phyloP scores from a whole-genome alignment of 1,140 invertebrate genomes.

The Prorops nasuta region DNA sequence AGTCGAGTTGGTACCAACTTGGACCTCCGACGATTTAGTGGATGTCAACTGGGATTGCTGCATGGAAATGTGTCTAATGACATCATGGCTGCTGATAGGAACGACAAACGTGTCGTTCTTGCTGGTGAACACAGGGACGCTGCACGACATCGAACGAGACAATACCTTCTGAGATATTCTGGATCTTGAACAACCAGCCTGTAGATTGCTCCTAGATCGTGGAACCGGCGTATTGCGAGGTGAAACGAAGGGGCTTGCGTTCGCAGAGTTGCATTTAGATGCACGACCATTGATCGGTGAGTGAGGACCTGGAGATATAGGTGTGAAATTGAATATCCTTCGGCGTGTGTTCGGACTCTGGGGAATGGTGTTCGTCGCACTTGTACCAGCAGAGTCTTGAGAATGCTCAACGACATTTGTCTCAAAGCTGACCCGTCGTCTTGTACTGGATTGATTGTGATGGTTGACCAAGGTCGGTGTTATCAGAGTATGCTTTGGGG shows the following conservation, averaged over 20 bases:
- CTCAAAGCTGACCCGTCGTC: conserved; percentile 65
- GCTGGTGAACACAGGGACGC: conserved; percentile 39
- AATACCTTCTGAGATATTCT: conserved; percentile 37
- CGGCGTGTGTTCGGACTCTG: conserved; percentile 66
- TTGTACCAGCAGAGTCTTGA: conserved; percentile 26
- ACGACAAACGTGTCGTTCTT: conserved; percentile 47
- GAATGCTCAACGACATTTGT: conserved; percentile 52
- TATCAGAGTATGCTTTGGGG: conserved; percentile 43
- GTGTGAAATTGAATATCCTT: conserved; percentile 80
- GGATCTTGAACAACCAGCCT: conserved; percentile 36
- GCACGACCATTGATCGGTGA: conserved; percentile 58
- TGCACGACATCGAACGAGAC: conserved; percentile 49
- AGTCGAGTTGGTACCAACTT: conserved; percentile 20
- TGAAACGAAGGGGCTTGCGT: conserved; percentile 81
- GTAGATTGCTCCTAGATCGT: conserved; percentile 53
- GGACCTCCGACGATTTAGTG: conserved; percentile 39
- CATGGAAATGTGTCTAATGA: conserved; percentile 28
- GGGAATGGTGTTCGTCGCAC: conserved; percentile 55
- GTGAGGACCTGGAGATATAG: conserved; percentile 73
- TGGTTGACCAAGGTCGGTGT: conserved; percentile 45
- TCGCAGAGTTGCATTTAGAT: conserved; percentile 59
- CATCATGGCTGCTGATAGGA: conserved; percentile 40
- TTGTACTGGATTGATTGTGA: conserved; percentile 34
- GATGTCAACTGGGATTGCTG: conserved; percentile 20
- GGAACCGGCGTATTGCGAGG: conserved; percentile 75